Conservation (phyloP, 2,113 vertebrate species). For the Cynocephalus volans region DNA sequence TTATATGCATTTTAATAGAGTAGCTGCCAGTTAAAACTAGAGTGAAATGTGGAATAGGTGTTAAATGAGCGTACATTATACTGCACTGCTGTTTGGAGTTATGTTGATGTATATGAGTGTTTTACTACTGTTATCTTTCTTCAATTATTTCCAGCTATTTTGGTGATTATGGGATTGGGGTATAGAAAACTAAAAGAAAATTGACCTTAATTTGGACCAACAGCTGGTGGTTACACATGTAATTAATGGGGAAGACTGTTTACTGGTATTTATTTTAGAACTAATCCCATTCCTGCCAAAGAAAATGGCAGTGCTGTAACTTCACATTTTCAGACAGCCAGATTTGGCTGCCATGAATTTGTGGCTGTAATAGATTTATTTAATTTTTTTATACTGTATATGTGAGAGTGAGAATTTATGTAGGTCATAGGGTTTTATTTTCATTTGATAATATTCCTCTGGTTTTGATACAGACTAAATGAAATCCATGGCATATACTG, state of each 20-base stretch:
- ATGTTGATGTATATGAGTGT: background rate
- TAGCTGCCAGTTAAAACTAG: background rate
- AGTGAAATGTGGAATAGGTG: background rate
- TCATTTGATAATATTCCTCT: constrained; percentile 28
- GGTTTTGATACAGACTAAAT: constrained; percentile 57
- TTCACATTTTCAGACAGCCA: constrained; percentile 22
- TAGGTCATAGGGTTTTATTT: constrained; percentile 60
- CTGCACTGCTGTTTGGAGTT: background rate
- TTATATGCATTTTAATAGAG: background rate
- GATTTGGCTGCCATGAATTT: constrained; percentile 46
- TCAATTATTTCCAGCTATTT: constrained; percentile 48
- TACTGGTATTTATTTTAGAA: constrained; percentile 65
- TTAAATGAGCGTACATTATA: background rate
- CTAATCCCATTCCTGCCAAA: background rate
- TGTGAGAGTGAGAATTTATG: constrained; percentile 51
- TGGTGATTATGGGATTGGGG: background rate
- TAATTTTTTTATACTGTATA: constrained; percentile 25
- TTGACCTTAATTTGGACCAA: constrained; percentile 40
- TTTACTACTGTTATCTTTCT: constrained; percentile 21
- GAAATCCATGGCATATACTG: constrained; percentile 20
- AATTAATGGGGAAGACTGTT: constrained; percentile 63
- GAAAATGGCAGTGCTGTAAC: constrained; percentile 55
- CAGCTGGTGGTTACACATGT: constrained; percentile 38
- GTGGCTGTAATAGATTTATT: background rate
- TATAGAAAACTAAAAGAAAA: constrained; percentile 50